A percentile compares a stretch with the other conserved stretches of the same genome.
phyloP scores from a whole-genome alignment of 2,888 invertebrate genomes.

The Agrotis segetum region DNA sequence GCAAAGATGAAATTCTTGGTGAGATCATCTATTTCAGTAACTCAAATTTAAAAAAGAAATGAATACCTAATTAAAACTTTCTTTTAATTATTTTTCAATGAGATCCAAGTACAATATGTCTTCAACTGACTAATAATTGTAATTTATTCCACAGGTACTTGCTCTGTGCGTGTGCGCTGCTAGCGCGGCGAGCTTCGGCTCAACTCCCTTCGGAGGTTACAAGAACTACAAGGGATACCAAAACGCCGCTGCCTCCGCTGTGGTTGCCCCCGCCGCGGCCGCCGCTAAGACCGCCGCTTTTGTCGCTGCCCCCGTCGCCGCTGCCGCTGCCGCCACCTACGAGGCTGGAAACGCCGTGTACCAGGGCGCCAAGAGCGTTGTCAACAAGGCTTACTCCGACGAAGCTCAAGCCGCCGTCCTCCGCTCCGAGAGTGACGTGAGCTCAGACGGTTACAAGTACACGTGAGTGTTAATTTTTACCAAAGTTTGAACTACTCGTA shows the following conservation, averaged over 20 bases:
- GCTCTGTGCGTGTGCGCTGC: slow-evolving; percentile 74
- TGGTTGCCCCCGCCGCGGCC: not conserved
- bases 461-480: slow-evolving; percentile 63
- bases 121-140: slow-evolving; percentile 1
- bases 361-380: slow-evolving; percentile 35
- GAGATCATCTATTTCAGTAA: slow-evolving; percentile 51
- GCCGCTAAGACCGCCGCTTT: slow-evolving; percentile 18
- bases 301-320: not conserved
- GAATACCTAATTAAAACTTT: not conserved
- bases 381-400: slow-evolving; percentile 41
- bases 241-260: not conserved
- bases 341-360: slow-evolving; percentile 1
- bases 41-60: not conserved
- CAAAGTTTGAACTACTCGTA: not conserved
- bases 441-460: slow-evolving; percentile 68
- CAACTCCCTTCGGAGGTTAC: slow-evolving; percentile 11
- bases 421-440: slow-evolving; percentile 66
- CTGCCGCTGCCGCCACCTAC: slow-evolving; percentile 24
- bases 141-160: slow-evolving; percentile 64
- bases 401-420: slow-evolving; percentile 67
- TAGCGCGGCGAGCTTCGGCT: slow-evolving; percentile 67
- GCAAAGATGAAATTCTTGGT: slow-evolving; percentile 79
- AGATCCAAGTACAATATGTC: not conserved
- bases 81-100: not conserved
- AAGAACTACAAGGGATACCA: slow-evolving; percentile 1